A percentile compares a stretch with the other conserved stretches of the same genome.
Conservation (phyloP, 2,888 invertebrate genomes). For the Drosophila siamana region DNA sequence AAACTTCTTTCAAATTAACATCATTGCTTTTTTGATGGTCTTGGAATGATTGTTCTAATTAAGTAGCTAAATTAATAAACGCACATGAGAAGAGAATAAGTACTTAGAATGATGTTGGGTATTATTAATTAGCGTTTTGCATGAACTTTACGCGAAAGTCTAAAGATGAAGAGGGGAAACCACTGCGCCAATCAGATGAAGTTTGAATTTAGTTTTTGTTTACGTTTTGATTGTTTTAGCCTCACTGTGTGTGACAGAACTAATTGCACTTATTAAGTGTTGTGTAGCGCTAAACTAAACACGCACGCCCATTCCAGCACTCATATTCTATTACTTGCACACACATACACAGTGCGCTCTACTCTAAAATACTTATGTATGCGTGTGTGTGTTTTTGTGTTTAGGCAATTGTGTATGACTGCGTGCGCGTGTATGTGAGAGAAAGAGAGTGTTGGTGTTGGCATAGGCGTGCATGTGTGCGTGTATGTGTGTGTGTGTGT, state of each 20-base stretch:
- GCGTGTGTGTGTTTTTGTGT: constrained; percentile 16
- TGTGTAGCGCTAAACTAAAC: constrained; percentile 35
- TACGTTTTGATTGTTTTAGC: constrained; percentile 29
- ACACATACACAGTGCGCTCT: constrained; percentile 10
- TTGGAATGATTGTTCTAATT: constrained; percentile 62
- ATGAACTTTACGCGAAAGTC: constrained; percentile 61
- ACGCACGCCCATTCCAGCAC: constrained; percentile 1
- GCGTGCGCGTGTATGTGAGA: constrained; percentile 21
- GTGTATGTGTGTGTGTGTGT: constrained; percentile 38
- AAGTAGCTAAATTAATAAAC: constrained; percentile 29
- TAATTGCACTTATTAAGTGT: constrained; percentile 50
- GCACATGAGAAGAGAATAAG: constrained; percentile 41
- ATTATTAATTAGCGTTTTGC: constrained; percentile 60
- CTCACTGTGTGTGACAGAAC: constrained; percentile 31
- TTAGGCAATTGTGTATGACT: constrained; percentile 11
- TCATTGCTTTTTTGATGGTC: constrained; percentile 59
- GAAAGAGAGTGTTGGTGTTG: constrained; percentile 24
- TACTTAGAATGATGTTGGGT: constrained; percentile 43
- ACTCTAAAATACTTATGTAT: constrained; percentile 17
- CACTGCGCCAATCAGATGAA: constrained; percentile 37
- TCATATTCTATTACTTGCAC: not conserved
- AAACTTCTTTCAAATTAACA: constrained; percentile 17
- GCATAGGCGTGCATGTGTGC: constrained; percentile 46
- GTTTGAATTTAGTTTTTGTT: constrained; percentile 13
- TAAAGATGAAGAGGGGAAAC: constrained; percentile 30